Percentiles rank a stretch among this genome's conserved stretches.
Evolutionary conservation across 2,888 invertebrate genomes (phyloP).

Genomic region (Dendrolimus pini): DNA sequence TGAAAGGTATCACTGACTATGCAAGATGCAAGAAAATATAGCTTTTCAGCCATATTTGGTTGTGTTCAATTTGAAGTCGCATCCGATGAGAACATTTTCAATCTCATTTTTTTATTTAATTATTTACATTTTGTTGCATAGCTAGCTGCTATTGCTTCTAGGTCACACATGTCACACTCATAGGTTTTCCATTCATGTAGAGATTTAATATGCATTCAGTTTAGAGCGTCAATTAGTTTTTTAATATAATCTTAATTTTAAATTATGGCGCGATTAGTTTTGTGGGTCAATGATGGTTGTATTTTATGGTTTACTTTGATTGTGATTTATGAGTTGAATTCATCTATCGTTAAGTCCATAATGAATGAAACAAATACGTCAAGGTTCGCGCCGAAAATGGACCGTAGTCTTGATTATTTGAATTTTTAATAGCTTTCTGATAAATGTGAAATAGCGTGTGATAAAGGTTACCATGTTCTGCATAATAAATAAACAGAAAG

Average conservation of each 20-base stretch:
- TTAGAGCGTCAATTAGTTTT: not conserved
- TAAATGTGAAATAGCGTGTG: not conserved
- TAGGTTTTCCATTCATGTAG: not conserved
- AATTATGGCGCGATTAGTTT: not conserved
- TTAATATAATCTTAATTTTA: not conserved
- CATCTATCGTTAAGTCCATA: not conserved
- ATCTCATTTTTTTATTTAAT: too few relatives aligned
- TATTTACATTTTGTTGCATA: too few relatives aligned
- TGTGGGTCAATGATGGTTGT: not conserved
- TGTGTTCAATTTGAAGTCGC: too few relatives aligned
- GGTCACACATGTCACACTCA: too few relatives aligned
- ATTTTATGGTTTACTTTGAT: not conserved
- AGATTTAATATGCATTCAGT: not conserved
- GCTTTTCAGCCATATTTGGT: too few relatives aligned
- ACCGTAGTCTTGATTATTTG: not conserved
- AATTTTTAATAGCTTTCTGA: not conserved
- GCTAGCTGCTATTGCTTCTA: too few relatives aligned
- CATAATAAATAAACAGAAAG: too few relatives aligned
- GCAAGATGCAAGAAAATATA: too few relatives aligned
- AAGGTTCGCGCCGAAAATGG: not conserved
- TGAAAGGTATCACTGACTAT: too few relatives aligned
- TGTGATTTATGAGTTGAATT: not conserved
- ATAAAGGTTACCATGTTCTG: too few relatives aligned
- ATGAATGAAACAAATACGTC: not conserved
- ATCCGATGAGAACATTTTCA: too few relatives aligned